These are phyloP conservation scores for Rallus crepitans DNA, from an alignment of 2,797 vertebrate genomes.

Conservation along the genomic window DNA sequence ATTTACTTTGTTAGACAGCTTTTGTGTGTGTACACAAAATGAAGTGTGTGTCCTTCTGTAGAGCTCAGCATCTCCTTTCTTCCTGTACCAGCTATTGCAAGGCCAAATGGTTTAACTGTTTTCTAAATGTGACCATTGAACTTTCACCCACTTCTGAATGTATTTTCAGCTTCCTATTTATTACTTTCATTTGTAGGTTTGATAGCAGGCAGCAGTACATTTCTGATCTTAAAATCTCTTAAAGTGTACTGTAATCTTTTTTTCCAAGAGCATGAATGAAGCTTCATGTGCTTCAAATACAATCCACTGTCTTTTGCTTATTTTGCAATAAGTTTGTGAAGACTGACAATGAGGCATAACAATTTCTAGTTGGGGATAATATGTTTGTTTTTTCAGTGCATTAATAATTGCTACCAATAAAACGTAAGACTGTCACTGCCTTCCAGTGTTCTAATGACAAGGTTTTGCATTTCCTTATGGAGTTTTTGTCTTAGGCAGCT, in stretches of 20 bases:
- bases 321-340: not conserved
- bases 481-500: not conserved
- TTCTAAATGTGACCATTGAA: conserved; percentile 31
- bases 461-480: not conserved
- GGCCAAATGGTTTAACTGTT: conserved; percentile 22
- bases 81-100: not conserved
- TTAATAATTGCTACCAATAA: not conserved
- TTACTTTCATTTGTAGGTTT: conserved; percentile 8
- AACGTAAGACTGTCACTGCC: not conserved
- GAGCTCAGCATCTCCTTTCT: conserved; percentile 11
- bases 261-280: not conserved
- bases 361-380: not conserved
- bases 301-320: not conserved
- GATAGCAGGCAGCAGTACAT: not conserved
- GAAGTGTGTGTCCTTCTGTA: not conserved
- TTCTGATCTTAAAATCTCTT: not conserved
- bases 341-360: not conserved
- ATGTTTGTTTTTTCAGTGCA: not conserved
- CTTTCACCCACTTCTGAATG: conserved; percentile 58
- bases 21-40: not conserved
- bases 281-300: not conserved
- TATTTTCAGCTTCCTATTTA: conserved; percentile 37
- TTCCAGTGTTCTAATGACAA: not conserved
- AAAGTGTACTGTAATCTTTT: not conserved
- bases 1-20: not conserved